Conservation (phyloP, 2,888 invertebrate species). For the Archaeoteleia sp. region DNA sequence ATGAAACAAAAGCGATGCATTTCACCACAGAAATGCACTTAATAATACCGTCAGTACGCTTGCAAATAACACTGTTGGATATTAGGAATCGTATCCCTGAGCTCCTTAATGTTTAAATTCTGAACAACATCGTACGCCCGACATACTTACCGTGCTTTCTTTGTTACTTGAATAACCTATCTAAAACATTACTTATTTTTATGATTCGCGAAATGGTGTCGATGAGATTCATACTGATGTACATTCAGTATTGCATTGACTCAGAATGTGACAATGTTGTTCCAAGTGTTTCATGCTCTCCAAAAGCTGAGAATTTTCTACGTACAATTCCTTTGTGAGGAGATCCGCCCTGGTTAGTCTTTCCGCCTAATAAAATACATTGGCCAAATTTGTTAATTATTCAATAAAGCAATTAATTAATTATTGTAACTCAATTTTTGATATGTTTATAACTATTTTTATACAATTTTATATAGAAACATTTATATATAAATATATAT, state of each 20-base stretch:
- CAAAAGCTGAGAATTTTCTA: conserved; percentile 88
- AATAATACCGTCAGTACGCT: conserved; percentile 2
- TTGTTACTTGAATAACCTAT: conserved; percentile 7
- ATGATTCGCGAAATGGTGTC: background rate
- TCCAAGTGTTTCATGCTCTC: conserved; percentile 79
- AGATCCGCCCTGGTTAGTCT: conserved; percentile 84
- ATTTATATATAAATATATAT: too few relatives aligned
- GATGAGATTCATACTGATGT: conserved; percentile 70
- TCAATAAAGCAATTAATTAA: conserved; percentile 17
- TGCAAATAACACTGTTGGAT: conserved; percentile 27
- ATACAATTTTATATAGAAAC: too few relatives aligned
- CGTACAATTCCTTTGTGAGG: conserved; percentile 87
- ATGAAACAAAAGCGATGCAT: too few relatives aligned
- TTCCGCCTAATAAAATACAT: conserved; percentile 76
- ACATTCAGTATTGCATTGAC: conserved; percentile 73
- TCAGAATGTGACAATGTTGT: conserved; percentile 76
- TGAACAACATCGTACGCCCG: conserved; percentile 8
- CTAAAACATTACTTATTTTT: background rate
- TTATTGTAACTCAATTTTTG: conserved; percentile 11
- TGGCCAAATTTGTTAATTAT: too few relatives aligned
- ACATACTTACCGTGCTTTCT: conserved; percentile 2
- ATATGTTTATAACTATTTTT: too few relatives aligned
- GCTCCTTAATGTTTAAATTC: conserved; percentile 32
- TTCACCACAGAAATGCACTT: too few relatives aligned
- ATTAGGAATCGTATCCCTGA: conserved; percentile 51